Evolutionary conservation across 2,113 vertebrate genomes (phyloP), one percentile per base, ranked within the genome.

Genomic region (Pagrus major): DNA sequence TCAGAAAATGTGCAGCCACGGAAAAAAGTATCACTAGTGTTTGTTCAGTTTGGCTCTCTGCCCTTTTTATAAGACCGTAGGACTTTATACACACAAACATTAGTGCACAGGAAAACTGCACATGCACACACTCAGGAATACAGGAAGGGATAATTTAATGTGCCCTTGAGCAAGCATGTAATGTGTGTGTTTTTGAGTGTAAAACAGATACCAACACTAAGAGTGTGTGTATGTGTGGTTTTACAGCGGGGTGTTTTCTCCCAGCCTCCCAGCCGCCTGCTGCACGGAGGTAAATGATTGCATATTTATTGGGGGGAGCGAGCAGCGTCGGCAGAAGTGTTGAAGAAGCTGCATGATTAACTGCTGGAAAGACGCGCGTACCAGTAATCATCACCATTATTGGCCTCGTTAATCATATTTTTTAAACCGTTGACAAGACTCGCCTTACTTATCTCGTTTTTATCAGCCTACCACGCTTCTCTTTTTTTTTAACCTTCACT

Each of bases 351-450:
- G 95, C 94, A 94, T 96, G 96, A 97, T 97, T 95, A 97, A 97
- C 94, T 95, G 94, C 95, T 94, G 92, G 95, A 96, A 95, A 95
- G 94, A 93, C 94, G 92, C 92, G 76, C 68, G 90, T 94, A 95
- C 95, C 95, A 96, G 96, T 95, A 96, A 97, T 98, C 96, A 96
- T 94, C 93, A 81, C 88, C 91, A 92, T 98, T 97, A 97, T 97
- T 97, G 97, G 96, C 93, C 94, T 94, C 94, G 94, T 98, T 97
- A 96, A 97, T 98, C 96, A 97, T 96, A 95, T 95, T 96, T 95
- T 93, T 95, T 93, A 96, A 92, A 96, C 95, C 95, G 95, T 94
- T 94, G 95, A 96, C 94, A 94, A 93, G 93, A 92, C 94, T 95
- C 94, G 54, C 66, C 51, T 78, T 71, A 74, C 63, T 88, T 74